phyloP scores from a whole-genome alignment of 2,113 vertebrate species.

The Ophthalmolycus amberensis region DNA sequence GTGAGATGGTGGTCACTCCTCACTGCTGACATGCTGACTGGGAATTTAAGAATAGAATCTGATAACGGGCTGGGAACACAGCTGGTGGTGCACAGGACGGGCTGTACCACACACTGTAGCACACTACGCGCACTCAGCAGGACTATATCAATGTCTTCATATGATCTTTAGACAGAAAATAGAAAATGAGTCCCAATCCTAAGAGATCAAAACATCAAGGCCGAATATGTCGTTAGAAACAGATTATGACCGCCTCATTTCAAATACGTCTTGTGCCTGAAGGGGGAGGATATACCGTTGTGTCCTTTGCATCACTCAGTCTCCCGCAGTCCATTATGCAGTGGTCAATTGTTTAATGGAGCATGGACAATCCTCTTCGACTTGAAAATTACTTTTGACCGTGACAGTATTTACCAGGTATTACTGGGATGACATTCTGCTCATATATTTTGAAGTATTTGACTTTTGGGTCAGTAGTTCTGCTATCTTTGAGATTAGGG shows the following conservation, averaged over 20 bases:
- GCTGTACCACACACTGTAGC: slow-evolving; percentile 34
- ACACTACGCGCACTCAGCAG: neutral
- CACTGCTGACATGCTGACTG: slow-evolving; percentile 71
- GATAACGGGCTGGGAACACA: slow-evolving; percentile 66
- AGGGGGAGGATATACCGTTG: neutral
- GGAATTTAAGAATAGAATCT: slow-evolving; percentile 71
- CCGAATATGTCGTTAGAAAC: neutral
- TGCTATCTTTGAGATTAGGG: neutral
- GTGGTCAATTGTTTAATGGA: neutral
- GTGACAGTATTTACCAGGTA: neutral
- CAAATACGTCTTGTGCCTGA: neutral
- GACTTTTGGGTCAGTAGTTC: neutral
- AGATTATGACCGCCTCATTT: neutral
- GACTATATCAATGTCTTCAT: slow-evolving; percentile 29
- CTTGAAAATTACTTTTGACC: neutral
- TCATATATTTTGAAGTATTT: slow-evolving; percentile 7
- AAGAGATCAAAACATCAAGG: neutral
- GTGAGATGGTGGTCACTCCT: slow-evolving; percentile 72
- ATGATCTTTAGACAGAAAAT: slow-evolving; percentile 20
- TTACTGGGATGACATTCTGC: neutral
- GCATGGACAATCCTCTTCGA: neutral
- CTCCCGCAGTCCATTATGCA: neutral
- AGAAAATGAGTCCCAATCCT: neutral
- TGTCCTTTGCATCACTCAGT: neutral
- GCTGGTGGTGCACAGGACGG: slow-evolving; percentile 42